Conservation (phyloP, 2,113 vertebrate genomes). For the Reinhardtius hippoglossoides region DNA sequence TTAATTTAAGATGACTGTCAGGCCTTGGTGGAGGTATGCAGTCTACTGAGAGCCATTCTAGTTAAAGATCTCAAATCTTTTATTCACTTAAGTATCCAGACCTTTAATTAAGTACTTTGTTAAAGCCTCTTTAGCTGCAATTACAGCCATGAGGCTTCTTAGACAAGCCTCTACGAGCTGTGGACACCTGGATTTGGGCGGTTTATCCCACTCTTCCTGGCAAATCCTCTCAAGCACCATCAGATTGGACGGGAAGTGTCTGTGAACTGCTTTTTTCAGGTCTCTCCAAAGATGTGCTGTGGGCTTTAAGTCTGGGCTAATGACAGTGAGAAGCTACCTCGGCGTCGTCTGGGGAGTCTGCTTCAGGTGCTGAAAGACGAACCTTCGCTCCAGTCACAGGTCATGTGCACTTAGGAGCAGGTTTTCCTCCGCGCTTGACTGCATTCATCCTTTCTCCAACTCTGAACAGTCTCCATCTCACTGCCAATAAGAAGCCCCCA, state of each 20-base stretch:
- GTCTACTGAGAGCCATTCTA: neutral
- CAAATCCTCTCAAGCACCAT: conserved; percentile 2
- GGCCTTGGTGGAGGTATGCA: no score
- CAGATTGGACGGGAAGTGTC: neutral
- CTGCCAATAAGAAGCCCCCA: no score
- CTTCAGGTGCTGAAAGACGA: neutral
- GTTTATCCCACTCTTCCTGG: neutral
- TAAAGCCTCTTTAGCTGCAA: neutral
- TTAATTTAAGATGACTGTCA: no score
- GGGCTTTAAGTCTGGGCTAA: neutral
- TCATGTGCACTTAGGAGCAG: no score
- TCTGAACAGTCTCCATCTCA: no score
- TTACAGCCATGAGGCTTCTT: neutral
- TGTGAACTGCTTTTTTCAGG: neutral
- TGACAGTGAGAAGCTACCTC: neutral
- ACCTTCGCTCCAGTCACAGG: neutral
- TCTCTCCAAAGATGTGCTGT: neutral
- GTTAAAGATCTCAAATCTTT: neutral
- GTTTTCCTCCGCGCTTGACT: no score
- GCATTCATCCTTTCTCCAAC: no score
- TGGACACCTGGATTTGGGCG: conserved; percentile 1
- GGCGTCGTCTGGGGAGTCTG: neutral
- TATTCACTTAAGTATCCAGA: neutral
- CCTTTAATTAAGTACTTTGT: neutral
- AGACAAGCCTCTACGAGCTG: neutral